Conservation (phyloP, 2,888 invertebrate species). For the Zaprionus lineosus region DNA sequence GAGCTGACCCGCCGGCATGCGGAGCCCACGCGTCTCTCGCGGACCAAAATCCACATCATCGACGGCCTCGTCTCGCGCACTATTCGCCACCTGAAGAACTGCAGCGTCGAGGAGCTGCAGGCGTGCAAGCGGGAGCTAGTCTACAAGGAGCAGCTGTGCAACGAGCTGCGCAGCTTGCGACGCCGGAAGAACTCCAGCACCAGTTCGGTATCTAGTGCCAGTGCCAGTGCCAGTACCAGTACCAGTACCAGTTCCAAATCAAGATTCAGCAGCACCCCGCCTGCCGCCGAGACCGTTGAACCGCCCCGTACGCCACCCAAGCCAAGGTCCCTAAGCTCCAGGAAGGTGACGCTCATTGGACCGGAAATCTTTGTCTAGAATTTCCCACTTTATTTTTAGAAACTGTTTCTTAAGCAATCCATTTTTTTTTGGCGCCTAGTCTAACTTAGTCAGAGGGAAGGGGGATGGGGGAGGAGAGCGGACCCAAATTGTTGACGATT, state of each 20-base stretch:
- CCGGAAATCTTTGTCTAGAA: constrained; percentile 60
- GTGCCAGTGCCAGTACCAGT: not conserved
- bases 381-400: constrained; percentile 4
- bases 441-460: not conserved
- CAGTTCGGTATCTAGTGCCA: not conserved
- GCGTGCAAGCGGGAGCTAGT: constrained; percentile 66
- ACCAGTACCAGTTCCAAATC: not conserved
- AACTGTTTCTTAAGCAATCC: constrained; percentile 9
- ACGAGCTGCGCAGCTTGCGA: constrained; percentile 47
- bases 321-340: constrained; percentile 12
- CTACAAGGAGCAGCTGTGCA: constrained; percentile 65
- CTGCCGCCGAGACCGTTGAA: not conserved
- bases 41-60: constrained; percentile 69
- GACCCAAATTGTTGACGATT: constrained; percentile 75
- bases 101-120: constrained; percentile 66
- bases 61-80: constrained; percentile 66
- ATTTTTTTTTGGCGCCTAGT: not conserved
- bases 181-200: constrained; percentile 29
- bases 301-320: constrained; percentile 62
- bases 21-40: constrained; percentile 54
- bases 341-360: constrained; percentile 45
- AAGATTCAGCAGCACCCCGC: not conserved
- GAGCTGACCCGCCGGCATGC: constrained; percentile 64
- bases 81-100: constrained; percentile 57
- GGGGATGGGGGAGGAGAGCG: too few relatives aligned